Conservation (phyloP, 53 echinoderm and acorn worm genomes). For the Antedon mediterranea region DNA sequence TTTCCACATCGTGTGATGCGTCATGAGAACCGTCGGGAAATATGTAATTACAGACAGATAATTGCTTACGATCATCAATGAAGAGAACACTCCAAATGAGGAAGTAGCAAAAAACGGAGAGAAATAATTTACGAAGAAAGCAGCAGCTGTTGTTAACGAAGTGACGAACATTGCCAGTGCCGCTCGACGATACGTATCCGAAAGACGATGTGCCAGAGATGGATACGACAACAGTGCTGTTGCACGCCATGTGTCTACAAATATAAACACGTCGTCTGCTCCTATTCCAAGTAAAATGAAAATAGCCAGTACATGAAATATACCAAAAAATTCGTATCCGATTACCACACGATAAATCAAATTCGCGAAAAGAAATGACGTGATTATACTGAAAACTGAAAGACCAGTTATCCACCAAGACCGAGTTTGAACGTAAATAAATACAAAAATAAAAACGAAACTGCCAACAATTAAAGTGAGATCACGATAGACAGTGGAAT, state of each 20-base stretch:
- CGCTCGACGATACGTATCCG: neutral
- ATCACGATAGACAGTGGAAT: neutral
- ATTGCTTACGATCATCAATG: neutral
- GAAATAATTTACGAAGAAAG: neutral
- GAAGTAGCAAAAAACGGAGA: neutral
- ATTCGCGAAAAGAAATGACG: neutral
- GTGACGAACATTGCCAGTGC: conserved; percentile 1
- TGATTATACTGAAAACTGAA: neutral
- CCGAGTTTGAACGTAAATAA: neutral
- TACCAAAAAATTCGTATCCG: neutral
- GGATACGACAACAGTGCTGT: neutral
- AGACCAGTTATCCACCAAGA: conserved; percentile 3
- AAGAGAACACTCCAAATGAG: neutral
- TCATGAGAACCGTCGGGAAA: neutral
- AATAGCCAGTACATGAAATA: neutral
- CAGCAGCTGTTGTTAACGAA: neutral
- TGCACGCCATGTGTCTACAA: neutral
- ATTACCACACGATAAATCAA: neutral
- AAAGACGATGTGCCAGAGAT: neutral
- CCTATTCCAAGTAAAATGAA: neutral
- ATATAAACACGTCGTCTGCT: neutral
- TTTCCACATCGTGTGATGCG: neutral
- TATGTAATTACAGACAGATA: neutral
- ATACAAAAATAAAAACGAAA: neutral
- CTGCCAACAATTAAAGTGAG: neutral